Evolutionary conservation across 2,888 invertebrate species (phyloP).

Genomic region (Allolobophora icterica): DNA sequence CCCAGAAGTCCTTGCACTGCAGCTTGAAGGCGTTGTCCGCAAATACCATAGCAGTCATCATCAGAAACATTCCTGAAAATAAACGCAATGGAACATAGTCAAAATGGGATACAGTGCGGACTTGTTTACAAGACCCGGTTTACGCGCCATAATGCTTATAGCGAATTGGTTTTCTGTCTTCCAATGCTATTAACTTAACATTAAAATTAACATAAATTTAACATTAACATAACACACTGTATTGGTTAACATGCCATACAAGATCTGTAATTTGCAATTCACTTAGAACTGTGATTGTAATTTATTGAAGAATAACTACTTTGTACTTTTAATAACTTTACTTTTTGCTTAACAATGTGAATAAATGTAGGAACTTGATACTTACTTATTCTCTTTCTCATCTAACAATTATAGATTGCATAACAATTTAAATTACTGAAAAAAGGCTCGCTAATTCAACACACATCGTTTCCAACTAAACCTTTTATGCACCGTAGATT

Average conservation of each 20-base stretch:
- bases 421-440: neutral
- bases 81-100: neutral
- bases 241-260: no score
- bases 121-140: neutral
- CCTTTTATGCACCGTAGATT: neutral
- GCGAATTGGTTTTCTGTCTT: no score
- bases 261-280: no score
- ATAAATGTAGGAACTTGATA: no score
- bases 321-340: neutral
- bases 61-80: slow-evolving; percentile 50
- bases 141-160: neutral
- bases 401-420: neutral
- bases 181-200: no score
- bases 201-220: no score
- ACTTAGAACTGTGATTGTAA: neutral
- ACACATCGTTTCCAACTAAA: neutral
- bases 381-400: neutral
- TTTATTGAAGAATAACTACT: neutral
- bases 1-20: slow-evolving; percentile 52
- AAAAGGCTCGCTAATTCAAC: neutral
- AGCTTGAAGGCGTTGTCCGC: slow-evolving; percentile 52
- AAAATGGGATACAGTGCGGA: no score
- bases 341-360: no score
- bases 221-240: no score
- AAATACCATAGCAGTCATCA: slow-evolving; percentile 51